Percentiles rank a stretch among this genome's conserved stretches.
Evolutionary conservation across 2,797 vertebrate species (phyloP).

Genomic region (Coregonus ussuriensis): DNA sequence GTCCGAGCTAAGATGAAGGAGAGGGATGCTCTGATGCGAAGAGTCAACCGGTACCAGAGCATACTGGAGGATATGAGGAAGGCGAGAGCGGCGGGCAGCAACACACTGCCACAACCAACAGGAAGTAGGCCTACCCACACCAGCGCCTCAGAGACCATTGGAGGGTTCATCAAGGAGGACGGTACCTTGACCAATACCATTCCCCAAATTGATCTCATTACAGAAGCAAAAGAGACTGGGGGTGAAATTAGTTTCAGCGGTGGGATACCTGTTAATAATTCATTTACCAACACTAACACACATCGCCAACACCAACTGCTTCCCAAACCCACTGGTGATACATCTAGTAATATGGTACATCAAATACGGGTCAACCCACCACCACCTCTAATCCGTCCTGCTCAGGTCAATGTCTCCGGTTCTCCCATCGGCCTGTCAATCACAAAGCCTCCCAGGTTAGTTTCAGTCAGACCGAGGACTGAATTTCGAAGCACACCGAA

Average conservation of each 20-base stretch:
- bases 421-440: constrained; percentile 33
- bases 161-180: constrained; percentile 78
- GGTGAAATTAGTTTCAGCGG: constrained; percentile 12
- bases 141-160: constrained; percentile 61
- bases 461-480: constrained; percentile 31
- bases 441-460: constrained; percentile 30
- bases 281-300: constrained; percentile 7
- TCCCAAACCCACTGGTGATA: constrained; percentile 3
- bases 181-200: constrained; percentile 68
- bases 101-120: constrained; percentile 33
- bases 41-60: constrained; percentile 70
- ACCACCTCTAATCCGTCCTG: constrained; percentile 9
- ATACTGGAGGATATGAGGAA: constrained; percentile 72
- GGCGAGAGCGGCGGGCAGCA: constrained; percentile 39
- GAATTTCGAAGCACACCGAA: constrained; percentile 36
- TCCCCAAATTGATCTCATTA: constrained; percentile 38
- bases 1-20: constrained; percentile 70
- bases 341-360: constrained; percentile 7
- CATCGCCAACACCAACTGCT: constrained; percentile 23
- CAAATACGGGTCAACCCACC: constrained; percentile 17
- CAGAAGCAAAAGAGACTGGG: constrained; percentile 13
- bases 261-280: background rate
- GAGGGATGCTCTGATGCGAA: constrained; percentile 65
- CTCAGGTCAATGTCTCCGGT: constrained; percentile 57
- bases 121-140: constrained; percentile 24